Base-by-base conservation (phyloP, 2,888 invertebrate species). In the Endotricha flammealis region DNA sequence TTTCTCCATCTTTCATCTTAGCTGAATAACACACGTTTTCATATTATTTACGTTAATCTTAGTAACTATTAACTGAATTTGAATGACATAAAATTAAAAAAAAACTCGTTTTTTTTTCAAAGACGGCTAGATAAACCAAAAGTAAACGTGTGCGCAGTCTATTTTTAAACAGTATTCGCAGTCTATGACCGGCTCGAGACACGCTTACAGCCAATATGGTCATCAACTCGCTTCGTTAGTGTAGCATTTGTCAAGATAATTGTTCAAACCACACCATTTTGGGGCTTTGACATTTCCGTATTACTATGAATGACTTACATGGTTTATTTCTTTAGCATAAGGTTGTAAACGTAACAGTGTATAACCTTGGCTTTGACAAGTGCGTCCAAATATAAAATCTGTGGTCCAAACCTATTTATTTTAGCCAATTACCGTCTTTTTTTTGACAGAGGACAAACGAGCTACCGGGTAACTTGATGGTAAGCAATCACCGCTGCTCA, bases 211-310 rank as follows among this genome's bases (percentile, higher is more conserved):
- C 61, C 57, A 64, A 68, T 53, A 68, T 62, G 68, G 61, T 58
- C 58, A 66, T 66, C 68, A 65, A 7, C 20, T n/a, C 3, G 20
- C 66, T 78, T 80, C 80, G 74, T 79, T 81, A 81, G 78, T 59
- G 48, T 61, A 66, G 68, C 73, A 80, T 82, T 82, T 79, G 80
- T 80, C 75, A 77, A 75, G 73, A 77, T 77, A 79, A 79, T 79
- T 77, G 76, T 71, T 65, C 59, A 63, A 68, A 69, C 64, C 48
- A 42, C 57, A 54, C 71, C 71, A 66, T 74, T n/a, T 76, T 68
- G 59, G 64, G 60, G 62, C 57, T 62, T 57, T 63, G 72, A 74
- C 68, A 60, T 73, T 76, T 79, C 72, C 74, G 72, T 66, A 61
- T 72, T 68, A 65, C 63, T 63, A 66, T 65, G 61, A 66, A 65